Percentiles rank a stretch among this genome's conserved stretches.
These are phyloP conservation scores for Drosophila dives DNA, from an alignment of 2,888 invertebrate genomes.

Conservation along the genomic window DNA sequence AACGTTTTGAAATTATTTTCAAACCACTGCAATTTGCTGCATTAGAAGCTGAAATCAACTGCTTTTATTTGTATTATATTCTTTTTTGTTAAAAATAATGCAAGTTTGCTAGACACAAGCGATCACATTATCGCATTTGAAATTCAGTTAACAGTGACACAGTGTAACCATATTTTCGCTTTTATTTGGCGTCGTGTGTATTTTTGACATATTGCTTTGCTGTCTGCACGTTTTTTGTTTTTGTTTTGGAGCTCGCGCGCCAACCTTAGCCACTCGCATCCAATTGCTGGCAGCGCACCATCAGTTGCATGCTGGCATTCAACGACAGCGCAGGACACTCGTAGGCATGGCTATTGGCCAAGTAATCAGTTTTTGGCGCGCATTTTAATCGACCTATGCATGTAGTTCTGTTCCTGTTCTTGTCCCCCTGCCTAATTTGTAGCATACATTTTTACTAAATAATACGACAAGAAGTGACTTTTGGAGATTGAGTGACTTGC, in stretches of 20 bases:
- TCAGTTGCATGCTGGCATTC: conserved; percentile 67
- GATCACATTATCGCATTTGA: neutral
- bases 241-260: conserved; percentile 39
- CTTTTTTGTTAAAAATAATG: too few relatives aligned
- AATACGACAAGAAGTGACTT: conserved; percentile 42
- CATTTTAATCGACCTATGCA: conserved; percentile 22
- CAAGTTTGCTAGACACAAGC: neutral
- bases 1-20: neutral
- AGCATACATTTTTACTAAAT: conserved; percentile 51
- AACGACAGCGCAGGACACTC: conserved; percentile 41
- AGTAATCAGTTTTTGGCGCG: conserved; percentile 65
- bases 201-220: conserved; percentile 5
- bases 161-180: conserved; percentile 30
- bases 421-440: conserved; percentile 42
- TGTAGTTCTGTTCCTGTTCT: conserved; percentile 13
- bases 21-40: neutral
- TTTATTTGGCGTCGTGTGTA: neutral
- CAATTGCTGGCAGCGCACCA: conserved; percentile 12
- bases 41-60: neutral
- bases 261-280: conserved; percentile 46
- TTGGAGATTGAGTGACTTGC: conserved; percentile 12
- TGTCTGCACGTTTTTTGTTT: neutral
- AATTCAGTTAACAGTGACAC: conserved; percentile 32
- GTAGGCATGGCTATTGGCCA: neutral
- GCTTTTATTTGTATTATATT: neutral